These are phyloP conservation scores for Pangasius larnaudii DNA, from an alignment of 2,797 vertebrate genomes.

Conservation along the genomic window DNA sequence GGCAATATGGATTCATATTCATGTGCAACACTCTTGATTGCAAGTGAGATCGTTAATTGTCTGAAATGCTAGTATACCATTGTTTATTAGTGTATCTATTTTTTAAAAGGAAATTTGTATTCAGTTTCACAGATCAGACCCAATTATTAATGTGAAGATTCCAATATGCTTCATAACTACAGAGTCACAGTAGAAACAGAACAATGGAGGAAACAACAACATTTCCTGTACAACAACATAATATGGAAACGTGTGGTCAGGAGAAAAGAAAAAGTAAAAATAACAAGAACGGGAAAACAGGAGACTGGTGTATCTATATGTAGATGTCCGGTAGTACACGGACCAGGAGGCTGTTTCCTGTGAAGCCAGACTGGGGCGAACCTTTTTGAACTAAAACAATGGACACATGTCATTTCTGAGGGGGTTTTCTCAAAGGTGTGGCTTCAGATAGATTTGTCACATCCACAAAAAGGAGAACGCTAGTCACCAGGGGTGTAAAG, in stretches of 20 bases:
- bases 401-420: conserved; percentile 14
- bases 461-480: neutral
- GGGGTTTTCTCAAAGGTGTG: neutral
- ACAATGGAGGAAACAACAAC: conserved; percentile 1
- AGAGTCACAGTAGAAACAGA: conserved; percentile 2
- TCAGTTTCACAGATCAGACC: neutral
- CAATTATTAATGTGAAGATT: neutral
- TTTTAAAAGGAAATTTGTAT: neutral
- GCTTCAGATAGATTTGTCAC: neutral
- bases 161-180: neutral
- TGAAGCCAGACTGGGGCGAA: conserved; percentile 34
- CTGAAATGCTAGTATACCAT: neutral
- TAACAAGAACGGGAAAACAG: conserved; percentile 35
- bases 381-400: conserved; percentile 37
- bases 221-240: neutral
- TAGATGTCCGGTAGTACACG: conserved; percentile 67
- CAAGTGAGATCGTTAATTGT: neutral
- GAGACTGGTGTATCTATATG: conserved; percentile 62
- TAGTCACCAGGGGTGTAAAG: neutral
- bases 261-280: conserved; percentile 54
- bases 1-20: neutral
- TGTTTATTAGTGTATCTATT: neutral
- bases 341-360: conserved; percentile 66
- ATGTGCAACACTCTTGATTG: neutral
- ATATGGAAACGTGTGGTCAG: neutral